phyloP scores from a whole-genome alignment of 2,888 invertebrate genomes.

The Sisyra terminalis region DNA sequence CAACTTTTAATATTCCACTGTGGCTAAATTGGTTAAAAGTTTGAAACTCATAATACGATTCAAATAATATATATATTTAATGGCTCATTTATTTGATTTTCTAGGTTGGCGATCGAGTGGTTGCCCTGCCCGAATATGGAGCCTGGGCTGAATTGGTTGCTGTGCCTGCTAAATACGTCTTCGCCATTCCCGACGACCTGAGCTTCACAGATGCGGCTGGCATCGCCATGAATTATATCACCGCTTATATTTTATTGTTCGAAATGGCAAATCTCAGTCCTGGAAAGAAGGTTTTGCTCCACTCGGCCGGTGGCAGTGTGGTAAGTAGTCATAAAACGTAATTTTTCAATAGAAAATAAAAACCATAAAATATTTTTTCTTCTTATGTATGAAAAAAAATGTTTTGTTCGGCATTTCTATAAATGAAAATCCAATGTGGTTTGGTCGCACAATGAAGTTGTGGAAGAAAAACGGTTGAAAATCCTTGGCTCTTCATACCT shows the following conservation, averaged over 20 bases:
- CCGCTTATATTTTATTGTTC: slow-evolving; percentile 72
- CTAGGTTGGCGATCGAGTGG: slow-evolving; percentile 66
- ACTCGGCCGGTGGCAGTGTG: slow-evolving; percentile 79
- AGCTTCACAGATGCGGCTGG: slow-evolving; percentile 66
- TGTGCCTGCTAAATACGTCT: slow-evolving; percentile 66
- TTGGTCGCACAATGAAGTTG: no score
- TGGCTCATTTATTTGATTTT: slow-evolving; percentile 12
- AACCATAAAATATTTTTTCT: no score
- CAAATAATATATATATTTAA: no score
- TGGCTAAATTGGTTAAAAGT: not conserved
- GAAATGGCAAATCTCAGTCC: slow-evolving; percentile 62
- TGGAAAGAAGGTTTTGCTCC: slow-evolving; percentile 66
- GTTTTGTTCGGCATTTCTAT: no score
- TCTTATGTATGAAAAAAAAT: no score
- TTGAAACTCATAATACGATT: no score
- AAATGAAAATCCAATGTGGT: no score
- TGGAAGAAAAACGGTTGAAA: no score
- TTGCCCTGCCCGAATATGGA: slow-evolving; percentile 66
- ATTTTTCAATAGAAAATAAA: no score
- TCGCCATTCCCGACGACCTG: slow-evolving; percentile 59
- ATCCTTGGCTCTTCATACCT: no score
- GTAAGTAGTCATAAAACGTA: slow-evolving; percentile 37
- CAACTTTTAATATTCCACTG: not conserved
- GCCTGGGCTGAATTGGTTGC: slow-evolving; percentile 78
- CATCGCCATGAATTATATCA: slow-evolving; percentile 71